Evolutionary conservation across 2,113 vertebrate species (phyloP).

Genomic region (Alethe castanea): DNA sequence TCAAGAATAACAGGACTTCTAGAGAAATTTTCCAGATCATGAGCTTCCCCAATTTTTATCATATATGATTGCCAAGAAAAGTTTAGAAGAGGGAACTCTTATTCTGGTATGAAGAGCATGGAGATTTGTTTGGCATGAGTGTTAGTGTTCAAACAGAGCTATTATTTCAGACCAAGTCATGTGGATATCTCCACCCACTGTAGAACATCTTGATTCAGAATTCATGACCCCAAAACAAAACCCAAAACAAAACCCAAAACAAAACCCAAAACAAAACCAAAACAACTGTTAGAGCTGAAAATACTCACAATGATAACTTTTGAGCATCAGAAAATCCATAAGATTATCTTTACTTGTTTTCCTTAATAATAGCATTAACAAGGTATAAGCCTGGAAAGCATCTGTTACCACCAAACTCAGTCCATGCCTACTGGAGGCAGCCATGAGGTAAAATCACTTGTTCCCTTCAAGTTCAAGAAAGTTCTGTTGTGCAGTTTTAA

Average conservation of each 20-base stretch:
- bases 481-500: background rate
- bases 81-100: background rate
- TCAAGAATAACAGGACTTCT: background rate
- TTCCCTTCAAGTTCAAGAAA: background rate
- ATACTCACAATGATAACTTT: background rate
- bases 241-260: background rate
- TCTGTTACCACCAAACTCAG: background rate
- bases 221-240: background rate
- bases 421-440: background rate
- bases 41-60: background rate
- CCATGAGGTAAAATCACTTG: background rate
- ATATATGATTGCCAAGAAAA: rapidly evolving
- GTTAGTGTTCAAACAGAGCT: background rate
- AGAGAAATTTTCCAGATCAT: background rate
- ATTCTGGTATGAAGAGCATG: background rate
- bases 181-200: background rate
- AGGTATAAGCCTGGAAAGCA: background rate
- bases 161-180: background rate
- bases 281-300: background rate
- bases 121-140: background rate
- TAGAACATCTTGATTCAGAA: background rate
- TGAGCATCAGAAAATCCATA: background rate
- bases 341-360: background rate
- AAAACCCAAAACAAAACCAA: background rate
- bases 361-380: background rate